Evolutionary conservation across 1,140 invertebrate genomes (phyloP).

Genomic region (Rhopalosiphum padi): DNA sequence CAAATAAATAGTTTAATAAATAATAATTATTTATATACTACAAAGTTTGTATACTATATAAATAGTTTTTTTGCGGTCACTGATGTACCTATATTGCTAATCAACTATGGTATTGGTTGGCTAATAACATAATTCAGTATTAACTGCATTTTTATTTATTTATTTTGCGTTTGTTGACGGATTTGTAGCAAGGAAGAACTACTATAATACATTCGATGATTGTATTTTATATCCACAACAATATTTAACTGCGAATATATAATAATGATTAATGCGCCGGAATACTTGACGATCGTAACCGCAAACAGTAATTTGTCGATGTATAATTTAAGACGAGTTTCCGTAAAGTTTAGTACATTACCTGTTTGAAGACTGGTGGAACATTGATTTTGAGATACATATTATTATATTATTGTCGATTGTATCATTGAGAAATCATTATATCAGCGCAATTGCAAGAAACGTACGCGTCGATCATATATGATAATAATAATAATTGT

Average conservation of each 20-base stretch:
- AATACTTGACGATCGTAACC: background rate
- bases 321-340: background rate
- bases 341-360: background rate
- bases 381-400: conserved; percentile 36
- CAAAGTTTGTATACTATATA: background rate
- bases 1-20: background rate
- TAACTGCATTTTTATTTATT: background rate
- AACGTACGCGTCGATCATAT: background rate
- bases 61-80: too few relatives aligned
- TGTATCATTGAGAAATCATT: background rate
- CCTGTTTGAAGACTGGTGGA: conserved; percentile 45
- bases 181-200: too few relatives aligned
- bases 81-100: background rate
- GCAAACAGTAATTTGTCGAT: background rate
- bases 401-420: background rate
- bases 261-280: background rate
- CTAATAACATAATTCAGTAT: background rate
- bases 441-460: background rate
- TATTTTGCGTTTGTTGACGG: too few relatives aligned
- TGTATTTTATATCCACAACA: background rate
- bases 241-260: background rate
- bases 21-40: background rate
- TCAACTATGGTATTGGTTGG: background rate
- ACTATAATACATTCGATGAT: background rate
- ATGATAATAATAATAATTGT: background rate